Conservation (phyloP, 2,113 vertebrate species). For the Mormoops blainvillei region DNA sequence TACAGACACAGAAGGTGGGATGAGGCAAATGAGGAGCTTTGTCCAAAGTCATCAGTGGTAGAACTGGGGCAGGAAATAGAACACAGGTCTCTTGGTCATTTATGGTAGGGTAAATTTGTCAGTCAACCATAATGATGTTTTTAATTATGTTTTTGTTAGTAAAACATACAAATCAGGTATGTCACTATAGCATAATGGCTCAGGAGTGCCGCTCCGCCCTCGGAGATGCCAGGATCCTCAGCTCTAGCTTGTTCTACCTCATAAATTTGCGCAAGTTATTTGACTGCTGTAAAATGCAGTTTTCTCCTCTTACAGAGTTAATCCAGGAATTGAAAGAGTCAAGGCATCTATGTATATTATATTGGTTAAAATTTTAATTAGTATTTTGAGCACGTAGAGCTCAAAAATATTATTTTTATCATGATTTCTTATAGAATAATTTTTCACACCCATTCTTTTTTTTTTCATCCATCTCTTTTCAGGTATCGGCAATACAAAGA, state of each 20-base stretch:
- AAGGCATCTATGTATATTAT: neutral
- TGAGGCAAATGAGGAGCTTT: neutral
- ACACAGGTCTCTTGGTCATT: neutral
- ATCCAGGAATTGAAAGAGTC: neutral
- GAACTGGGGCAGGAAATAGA: neutral
- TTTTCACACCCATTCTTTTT: neutral
- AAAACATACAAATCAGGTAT: neutral
- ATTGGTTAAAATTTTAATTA: slow-evolving; percentile 50
- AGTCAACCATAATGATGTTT: neutral
- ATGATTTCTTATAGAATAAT: neutral
- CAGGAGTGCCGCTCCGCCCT: neutral
- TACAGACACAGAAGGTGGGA: neutral
- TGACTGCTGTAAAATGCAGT: neutral
- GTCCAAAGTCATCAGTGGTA: neutral
- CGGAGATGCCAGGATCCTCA: neutral
- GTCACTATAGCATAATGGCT: neutral
- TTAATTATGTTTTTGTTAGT: neutral
- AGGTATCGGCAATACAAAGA: neutral
- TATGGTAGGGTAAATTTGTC: neutral
- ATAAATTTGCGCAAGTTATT: neutral
- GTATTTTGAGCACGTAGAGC: neutral
- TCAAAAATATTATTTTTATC: neutral
- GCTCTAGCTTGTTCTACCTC: neutral
- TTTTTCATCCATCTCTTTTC: neutral
- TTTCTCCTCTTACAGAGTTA: neutral